A percentile compares a stretch with the other conserved stretches of the same genome.
phyloP scores from a whole-genome alignment of 1,140 invertebrate genomes.

The Stenopsyche tienmushanensis region DNA sequence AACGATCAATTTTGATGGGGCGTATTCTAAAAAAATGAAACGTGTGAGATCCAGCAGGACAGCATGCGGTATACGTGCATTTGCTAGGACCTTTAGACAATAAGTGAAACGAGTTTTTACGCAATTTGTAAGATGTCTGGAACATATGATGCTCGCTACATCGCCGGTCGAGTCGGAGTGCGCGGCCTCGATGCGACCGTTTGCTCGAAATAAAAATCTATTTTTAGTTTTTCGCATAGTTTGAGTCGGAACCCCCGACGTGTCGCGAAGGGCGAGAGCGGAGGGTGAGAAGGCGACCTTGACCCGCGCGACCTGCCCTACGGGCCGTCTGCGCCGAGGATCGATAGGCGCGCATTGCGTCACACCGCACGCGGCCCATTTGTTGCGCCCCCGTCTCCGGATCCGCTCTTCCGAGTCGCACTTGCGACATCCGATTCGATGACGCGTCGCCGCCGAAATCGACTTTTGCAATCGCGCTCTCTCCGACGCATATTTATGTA shows the following conservation, averaged over 20 bases:
- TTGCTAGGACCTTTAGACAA: too few relatives aligned
- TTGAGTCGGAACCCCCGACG: not conserved
- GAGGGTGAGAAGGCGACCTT: constrained; percentile 23
- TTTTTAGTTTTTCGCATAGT: not conserved
- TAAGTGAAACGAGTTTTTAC: too few relatives aligned
- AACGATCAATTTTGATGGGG: too few relatives aligned
- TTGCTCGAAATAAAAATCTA: not conserved
- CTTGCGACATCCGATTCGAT: not conserved
- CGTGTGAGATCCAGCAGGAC: too few relatives aligned
- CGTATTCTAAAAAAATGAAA: too few relatives aligned
- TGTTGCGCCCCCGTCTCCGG: not conserved
- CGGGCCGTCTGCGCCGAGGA: constrained; percentile 18
- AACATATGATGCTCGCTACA: too few relatives aligned
- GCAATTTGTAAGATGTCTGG: too few relatives aligned
- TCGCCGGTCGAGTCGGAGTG: too few relatives aligned
- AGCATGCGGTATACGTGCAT: too few relatives aligned
- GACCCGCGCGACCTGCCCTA: constrained; percentile 32
- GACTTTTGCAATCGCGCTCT: constrained; percentile 19
- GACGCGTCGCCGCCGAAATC: not conserved
- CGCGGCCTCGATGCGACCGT: too few relatives aligned
- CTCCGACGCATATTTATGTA: too few relatives aligned
- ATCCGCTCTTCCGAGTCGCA: not conserved
- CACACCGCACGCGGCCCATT: not conserved
- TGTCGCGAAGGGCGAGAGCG: constrained; percentile 1
- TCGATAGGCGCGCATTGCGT: constrained; percentile 13